Percentiles rank a stretch among this genome's conserved stretches.
These are phyloP conservation scores for Apodemia mormo DNA, from an alignment of 2,888 invertebrate species.

Conservation along the genomic window DNA sequence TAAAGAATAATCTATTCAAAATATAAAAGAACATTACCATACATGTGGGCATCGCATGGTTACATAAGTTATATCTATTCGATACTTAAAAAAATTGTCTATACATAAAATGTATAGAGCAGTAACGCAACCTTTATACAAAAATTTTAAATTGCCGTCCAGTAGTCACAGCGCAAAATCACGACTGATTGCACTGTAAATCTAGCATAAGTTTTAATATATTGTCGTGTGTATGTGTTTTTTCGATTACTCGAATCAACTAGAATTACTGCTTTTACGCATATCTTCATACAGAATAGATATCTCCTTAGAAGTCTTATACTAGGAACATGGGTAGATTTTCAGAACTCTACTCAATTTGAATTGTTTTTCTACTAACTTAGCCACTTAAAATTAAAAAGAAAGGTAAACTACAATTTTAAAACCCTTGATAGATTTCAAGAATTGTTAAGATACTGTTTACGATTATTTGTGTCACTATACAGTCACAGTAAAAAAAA, in stretches of 20 bases:
- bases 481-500: too few relatives aligned
- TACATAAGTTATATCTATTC: background rate
- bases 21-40: constrained; percentile 3
- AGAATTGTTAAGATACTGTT: too few relatives aligned
- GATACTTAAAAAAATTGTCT: background rate
- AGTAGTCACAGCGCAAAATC: background rate
- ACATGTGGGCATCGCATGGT: constrained; percentile 14
- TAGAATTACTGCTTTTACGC: background rate
- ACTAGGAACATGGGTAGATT: background rate
- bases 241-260: background rate
- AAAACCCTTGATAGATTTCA: too few relatives aligned
- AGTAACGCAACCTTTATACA: background rate
- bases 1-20: constrained; percentile 34
- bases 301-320: background rate
- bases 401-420: too few relatives aligned
- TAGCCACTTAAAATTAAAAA: too few relatives aligned
- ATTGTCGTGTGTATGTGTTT: background rate
- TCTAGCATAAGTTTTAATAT: background rate
- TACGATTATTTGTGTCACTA: too few relatives aligned
- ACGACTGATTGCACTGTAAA: background rate
- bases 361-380: too few relatives aligned
- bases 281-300: background rate
- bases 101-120: background rate
- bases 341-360: background rate
- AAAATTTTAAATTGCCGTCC: background rate